Percentiles rank a stretch among this genome's conserved stretches.
Evolutionary conservation across 1,140 invertebrate species (phyloP).

Genomic region (Polyergus mexicanus): DNA sequence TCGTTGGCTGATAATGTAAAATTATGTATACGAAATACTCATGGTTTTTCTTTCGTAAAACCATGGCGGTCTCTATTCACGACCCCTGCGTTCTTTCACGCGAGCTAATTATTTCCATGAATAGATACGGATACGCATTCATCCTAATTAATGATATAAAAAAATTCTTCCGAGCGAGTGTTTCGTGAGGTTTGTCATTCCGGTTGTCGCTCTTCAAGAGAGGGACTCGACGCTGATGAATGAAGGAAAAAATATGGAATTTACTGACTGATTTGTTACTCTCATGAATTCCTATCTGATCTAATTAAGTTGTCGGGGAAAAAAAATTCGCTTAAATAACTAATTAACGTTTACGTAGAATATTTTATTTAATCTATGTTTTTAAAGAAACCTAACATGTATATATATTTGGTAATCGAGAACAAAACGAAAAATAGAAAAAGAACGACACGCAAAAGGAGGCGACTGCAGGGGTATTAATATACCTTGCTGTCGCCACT

Average conservation of each 20-base stretch:
- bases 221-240: not conserved
- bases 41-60: slow-evolving; percentile 27
- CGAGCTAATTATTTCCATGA: slow-evolving; percentile 5
- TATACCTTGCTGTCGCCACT: slow-evolving; percentile 68
- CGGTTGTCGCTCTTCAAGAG: slow-evolving; percentile 6
- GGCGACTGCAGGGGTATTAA: slow-evolving; percentile 70
- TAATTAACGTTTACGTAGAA: slow-evolving; percentile 3
- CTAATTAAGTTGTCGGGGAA: too few relatives aligned
- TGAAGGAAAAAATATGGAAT: slow-evolving; percentile 20
- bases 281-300: not conserved
- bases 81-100: not conserved
- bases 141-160: slow-evolving; percentile 6
- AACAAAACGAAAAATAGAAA: slow-evolving; percentile 23
- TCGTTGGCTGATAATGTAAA: slow-evolving; percentile 65
- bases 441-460: slow-evolving; percentile 4
- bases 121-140: slow-evolving; percentile 23
- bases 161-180: not conserved
- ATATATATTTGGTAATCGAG: not conserved
- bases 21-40: slow-evolving; percentile 35
- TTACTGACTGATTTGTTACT: slow-evolving; percentile 11
- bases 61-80: too few relatives aligned
- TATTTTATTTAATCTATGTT: not conserved
- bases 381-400: not conserved
- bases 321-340: not conserved
- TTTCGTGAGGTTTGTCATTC: slow-evolving; percentile 12